A percentile compares a stretch with the other conserved stretches of the same genome.
phyloP scores from a whole-genome alignment of 2,888 invertebrate species.

The Perizoma affinitatum region DNA sequence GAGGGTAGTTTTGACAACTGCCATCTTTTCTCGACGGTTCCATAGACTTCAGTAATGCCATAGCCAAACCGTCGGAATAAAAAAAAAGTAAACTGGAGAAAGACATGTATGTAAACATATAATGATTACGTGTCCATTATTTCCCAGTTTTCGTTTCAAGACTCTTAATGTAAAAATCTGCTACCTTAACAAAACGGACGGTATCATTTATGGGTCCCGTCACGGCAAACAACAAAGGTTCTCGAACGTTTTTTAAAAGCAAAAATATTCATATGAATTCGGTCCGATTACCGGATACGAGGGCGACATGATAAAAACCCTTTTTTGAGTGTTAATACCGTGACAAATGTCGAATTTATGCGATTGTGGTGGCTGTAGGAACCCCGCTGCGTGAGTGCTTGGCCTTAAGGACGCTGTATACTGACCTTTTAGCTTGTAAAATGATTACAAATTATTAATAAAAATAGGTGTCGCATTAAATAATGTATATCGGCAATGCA shows the following conservation, averaged over 20 bases:
- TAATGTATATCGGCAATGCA: conserved; percentile 20
- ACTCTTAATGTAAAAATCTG: conserved; percentile 24
- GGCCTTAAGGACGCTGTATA: conserved; percentile 47
- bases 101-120: no score
- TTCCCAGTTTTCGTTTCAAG: conserved; percentile 12
- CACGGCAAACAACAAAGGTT: conserved; percentile 65
- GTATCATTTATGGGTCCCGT: conserved; percentile 36
- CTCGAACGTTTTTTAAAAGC: conserved; percentile 50
- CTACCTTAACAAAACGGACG: conserved; percentile 35
- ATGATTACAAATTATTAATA: conserved; percentile 47
- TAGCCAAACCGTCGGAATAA: no score
- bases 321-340: conserved; percentile 82
- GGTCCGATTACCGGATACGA: conserved; percentile 76
- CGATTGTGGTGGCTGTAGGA: conserved; percentile 66
- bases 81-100: no score
- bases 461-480: conserved; percentile 31
- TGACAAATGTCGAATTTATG: conserved; percentile 83
- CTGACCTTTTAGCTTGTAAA: conserved; percentile 45
- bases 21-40: no score
- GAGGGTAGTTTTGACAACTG: no score
- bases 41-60: no score
- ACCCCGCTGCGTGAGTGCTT: conserved; percentile 67
- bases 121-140: conserved; percentile 9
- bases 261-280: conserved; percentile 61
- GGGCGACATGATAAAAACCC: conserved; percentile 81